phyloP scores from a whole-genome alignment of 1,140 invertebrate genomes.

The Eciton burchellii region DNA sequence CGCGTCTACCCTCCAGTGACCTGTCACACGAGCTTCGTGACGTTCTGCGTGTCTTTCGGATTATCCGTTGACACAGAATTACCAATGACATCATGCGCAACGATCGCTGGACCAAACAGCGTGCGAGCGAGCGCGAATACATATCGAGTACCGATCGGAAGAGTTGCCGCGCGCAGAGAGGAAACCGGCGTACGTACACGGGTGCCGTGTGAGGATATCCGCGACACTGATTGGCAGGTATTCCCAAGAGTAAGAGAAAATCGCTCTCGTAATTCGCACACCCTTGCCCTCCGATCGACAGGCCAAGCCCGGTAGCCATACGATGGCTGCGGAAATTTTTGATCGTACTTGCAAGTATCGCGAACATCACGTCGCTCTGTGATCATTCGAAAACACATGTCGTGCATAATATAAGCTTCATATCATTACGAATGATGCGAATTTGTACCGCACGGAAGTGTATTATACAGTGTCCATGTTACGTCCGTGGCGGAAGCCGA shows the following conservation, averaged over 20 bases:
- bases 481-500: no score
- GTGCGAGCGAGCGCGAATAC: constrained; percentile 2
- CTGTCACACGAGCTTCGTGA: constrained; percentile 62
- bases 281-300: constrained; percentile 17
- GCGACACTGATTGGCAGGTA: constrained; percentile 73
- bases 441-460: constrained; percentile 19
- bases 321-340: constrained; percentile 26
- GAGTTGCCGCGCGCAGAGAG: constrained; percentile 34
- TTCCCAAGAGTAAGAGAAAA: constrained; percentile 65
- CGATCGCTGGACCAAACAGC: background rate
- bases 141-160: constrained; percentile 35
- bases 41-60: constrained; percentile 44
- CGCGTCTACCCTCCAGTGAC: constrained; percentile 61
- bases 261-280: constrained; percentile 61
- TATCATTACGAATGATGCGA: constrained; percentile 4
- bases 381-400: background rate
- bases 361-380: background rate
- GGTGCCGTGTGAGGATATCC: constrained; percentile 58
- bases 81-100: constrained; percentile 37
- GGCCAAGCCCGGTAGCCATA: constrained; percentile 7
- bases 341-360: background rate
- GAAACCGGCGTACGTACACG: no score
- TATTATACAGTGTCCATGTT: no score
- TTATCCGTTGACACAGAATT: constrained; percentile 65
- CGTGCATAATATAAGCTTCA: background rate